Evolutionary conservation across 2,113 vertebrate species (phyloP).

Genomic region (Grantiella picta): DNA sequence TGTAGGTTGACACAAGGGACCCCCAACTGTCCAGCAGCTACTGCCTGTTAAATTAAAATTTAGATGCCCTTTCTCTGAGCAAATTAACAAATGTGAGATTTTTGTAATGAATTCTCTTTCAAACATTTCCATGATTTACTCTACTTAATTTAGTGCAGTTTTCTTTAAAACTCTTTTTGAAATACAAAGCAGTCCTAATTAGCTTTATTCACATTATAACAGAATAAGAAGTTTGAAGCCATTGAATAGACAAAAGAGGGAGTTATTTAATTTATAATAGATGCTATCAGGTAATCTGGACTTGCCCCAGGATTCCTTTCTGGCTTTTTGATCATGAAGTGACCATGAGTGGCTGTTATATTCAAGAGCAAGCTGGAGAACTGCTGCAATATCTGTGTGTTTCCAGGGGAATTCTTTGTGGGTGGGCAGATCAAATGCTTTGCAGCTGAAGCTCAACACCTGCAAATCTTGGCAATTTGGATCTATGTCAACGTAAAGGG

Average conservation of each 20-base stretch:
- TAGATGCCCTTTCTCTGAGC: background rate
- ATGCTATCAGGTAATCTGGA: background rate
- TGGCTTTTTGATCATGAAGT: background rate
- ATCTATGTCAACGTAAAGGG: constrained; percentile 24
- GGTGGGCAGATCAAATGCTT: constrained; percentile 56
- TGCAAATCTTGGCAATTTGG: constrained; percentile 32
- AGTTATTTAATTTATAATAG: background rate
- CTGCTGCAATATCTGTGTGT: background rate
- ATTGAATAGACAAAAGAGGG: background rate
- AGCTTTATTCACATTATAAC: background rate
- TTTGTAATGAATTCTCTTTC: background rate
- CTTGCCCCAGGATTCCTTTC: background rate
- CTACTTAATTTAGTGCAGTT: background rate
- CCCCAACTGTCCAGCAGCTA: background rate
- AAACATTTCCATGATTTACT: background rate
- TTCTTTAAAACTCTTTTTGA: background rate
- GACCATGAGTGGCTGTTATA: background rate
- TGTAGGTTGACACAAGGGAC: background rate
- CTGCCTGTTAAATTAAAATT: background rate
- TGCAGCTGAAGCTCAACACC: constrained; percentile 47
- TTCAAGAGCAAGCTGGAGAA: background rate
- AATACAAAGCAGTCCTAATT: background rate
- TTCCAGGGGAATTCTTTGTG: constrained; percentile 31
- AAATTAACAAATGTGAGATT: background rate
- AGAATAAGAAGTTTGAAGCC: background rate